These are phyloP conservation scores for Melopsittacus undulatus DNA, from an alignment of 2,797 vertebrate species.

Conservation along the genomic window DNA sequence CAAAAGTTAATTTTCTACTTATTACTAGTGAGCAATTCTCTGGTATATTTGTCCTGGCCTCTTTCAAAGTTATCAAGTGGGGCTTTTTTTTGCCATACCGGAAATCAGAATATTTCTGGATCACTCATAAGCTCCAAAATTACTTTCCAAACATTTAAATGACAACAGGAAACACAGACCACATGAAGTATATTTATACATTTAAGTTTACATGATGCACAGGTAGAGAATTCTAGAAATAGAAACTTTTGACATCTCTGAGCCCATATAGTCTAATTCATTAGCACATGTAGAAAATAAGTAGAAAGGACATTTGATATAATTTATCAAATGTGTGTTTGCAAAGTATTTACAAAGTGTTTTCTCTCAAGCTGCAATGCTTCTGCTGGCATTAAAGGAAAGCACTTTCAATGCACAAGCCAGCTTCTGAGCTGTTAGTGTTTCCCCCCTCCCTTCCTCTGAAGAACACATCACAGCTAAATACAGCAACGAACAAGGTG, in stretches of 20 bases:
- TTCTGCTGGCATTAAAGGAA: not conserved
- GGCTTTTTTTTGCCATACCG: not conserved
- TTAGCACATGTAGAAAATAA: not conserved
- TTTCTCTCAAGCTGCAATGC: not conserved
- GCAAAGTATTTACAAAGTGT: not conserved
- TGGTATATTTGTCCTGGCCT: not conserved
- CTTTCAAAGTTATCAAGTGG: not conserved
- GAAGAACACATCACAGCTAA: not conserved
- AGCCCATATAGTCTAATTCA: not conserved
- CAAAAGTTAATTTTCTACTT: not conserved
- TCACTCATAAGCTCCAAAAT: not conserved
- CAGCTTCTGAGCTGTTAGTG: not conserved
- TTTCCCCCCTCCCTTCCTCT: not conserved
- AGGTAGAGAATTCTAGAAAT: not conserved
- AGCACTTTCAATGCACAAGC: not conserved
- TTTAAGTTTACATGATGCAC: not conserved
- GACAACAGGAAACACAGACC: not conserved
- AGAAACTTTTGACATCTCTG: not conserved
- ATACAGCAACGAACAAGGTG: not conserved
- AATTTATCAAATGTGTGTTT: not conserved
- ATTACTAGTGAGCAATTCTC: slow-evolving; percentile 24
- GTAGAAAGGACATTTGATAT: not conserved
- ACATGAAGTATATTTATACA: not conserved
- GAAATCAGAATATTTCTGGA: not conserved
- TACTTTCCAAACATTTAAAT: not conserved